These are phyloP conservation scores for Zosterops lateralis DNA, from an alignment of 2,113 vertebrate genomes.

Conservation along the genomic window DNA sequence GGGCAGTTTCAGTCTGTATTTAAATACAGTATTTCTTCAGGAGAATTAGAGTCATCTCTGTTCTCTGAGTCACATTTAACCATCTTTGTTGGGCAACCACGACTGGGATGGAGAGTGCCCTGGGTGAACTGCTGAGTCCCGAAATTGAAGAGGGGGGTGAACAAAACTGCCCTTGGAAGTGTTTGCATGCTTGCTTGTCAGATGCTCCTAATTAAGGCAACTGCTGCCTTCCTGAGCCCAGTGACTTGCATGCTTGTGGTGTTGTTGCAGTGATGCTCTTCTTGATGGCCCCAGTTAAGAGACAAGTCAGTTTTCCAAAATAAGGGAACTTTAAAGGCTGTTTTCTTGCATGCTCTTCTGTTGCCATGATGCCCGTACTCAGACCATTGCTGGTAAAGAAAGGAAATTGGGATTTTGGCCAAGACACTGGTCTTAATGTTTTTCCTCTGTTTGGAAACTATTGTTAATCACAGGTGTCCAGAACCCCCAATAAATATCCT, in stretches of 20 bases:
- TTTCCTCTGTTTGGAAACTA: background rate
- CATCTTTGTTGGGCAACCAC: background rate
- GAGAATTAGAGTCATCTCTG: background rate
- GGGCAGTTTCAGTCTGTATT: background rate
- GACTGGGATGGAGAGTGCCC: background rate
- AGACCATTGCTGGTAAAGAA: background rate
- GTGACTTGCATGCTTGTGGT: background rate
- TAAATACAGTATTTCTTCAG: background rate
- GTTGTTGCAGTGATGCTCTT: background rate
- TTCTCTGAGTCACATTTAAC: background rate
- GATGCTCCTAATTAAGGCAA: background rate
- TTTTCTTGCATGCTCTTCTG: rapidly evolving
- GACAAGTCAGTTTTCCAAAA: background rate
- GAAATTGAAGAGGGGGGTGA: background rate
- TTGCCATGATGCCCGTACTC: background rate
- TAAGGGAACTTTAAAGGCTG: background rate
- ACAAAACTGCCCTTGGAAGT: background rate
- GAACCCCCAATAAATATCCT: background rate
- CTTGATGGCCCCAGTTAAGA: background rate
- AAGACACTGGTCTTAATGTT: background rate
- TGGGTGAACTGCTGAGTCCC: background rate
- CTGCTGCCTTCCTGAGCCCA: background rate
- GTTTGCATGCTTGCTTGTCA: background rate
- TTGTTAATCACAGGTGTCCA: background rate
- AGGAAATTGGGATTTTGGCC: background rate